Base-by-base conservation (phyloP, 2,888 invertebrate species). In the Sepioteuthis lessoniana region DNA sequence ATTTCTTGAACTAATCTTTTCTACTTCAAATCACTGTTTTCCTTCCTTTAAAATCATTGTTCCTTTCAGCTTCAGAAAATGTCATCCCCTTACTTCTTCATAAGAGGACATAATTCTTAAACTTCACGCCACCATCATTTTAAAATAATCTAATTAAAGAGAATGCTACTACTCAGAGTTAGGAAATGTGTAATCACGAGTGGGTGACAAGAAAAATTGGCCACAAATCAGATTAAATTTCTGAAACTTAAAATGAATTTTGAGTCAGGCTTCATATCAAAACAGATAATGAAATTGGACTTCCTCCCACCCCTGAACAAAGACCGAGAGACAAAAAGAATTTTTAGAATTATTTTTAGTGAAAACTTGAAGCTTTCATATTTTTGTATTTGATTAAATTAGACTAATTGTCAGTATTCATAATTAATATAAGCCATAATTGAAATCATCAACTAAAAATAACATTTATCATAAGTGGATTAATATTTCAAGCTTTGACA, bases 351-450 rank as follows among this genome's bases (percentile, higher is more conserved):
- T 76, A n/a, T 76, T 76, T n/a, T 76, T 10, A 35, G 35, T n/a
- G 19, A 76, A 35, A 76, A 76, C n/a, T 35, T 76, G n/a, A n/a
- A 76, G 76, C 16, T 35, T 76, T 76, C 76, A n/a, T 35, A n/a
- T 35, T 76, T 76, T 76, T 3, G 76, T 76, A 76, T 16, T n/a
- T 76, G 35, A 76, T 76, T n/a, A 76, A 35, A 76, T 76, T 35
- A 76, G 76, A 35, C 76, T 76, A 76, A 76, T 76, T 76, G 76
- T n/a, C 25, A 19, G 35, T n/a, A 76, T 76, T n/a, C 76, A 76
- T 76, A 76, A 76, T 76, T 76, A 76, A 76, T 76, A 35, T 76
- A 76, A n/a, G n/a, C n/a, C 76, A 76, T 76, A 76, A 76, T 76
- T 35, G n/a, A 55, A 76, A n/a, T 16, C 25, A 76, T n/a, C n/a